Conservation (phyloP, 2,113 vertebrate genomes). For the Microcebus ravelobensis region DNA sequence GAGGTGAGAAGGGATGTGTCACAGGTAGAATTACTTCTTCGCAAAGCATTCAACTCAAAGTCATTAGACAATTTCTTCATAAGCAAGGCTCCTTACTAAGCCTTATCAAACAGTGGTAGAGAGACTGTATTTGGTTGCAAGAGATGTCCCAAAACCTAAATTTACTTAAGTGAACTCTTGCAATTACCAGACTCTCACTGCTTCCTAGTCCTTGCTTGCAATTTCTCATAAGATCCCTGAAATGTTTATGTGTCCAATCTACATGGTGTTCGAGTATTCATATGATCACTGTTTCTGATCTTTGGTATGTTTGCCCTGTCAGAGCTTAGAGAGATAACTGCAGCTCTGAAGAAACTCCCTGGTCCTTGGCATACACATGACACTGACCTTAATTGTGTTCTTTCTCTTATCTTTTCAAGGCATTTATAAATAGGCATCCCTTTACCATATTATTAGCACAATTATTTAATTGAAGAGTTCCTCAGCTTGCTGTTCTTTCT, state of each 20-base stretch:
- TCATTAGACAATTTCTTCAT: background rate
- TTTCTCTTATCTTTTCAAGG: background rate
- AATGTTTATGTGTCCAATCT: background rate
- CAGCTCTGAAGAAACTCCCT: background rate
- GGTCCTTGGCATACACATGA: background rate
- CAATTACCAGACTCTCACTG: background rate
- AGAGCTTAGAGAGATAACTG: background rate
- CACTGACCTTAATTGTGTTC: background rate
- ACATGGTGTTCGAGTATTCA: background rate
- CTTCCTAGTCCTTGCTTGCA: background rate
- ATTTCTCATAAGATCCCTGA: background rate
- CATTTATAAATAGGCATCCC: background rate
- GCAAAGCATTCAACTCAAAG: background rate
- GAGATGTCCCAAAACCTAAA: background rate
- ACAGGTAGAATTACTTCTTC: background rate
- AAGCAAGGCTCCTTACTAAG: no score
- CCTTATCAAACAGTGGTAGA: background rate
- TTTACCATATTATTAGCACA: background rate
- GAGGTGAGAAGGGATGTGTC: background rate
- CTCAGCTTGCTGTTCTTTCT: background rate
- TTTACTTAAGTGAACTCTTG: background rate
- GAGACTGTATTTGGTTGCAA: background rate
- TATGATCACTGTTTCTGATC: background rate
- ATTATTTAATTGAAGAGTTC: background rate
- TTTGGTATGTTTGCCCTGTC: background rate